Conservation (phyloP, 2,113 vertebrate species). For the Progne subis region DNA sequence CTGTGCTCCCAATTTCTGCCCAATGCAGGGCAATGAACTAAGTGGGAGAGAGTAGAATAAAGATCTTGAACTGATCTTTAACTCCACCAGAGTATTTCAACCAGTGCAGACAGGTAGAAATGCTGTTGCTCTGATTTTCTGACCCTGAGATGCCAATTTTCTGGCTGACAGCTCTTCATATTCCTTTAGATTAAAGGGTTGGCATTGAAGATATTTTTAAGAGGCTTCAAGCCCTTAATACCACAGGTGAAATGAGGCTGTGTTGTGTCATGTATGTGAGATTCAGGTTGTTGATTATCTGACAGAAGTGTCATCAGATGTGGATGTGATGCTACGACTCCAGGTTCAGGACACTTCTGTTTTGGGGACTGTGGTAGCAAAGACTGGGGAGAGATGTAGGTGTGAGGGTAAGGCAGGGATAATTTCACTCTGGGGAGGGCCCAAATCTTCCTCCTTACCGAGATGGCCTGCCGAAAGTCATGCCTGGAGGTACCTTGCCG, state of each 20-base stretch:
- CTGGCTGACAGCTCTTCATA: not conserved
- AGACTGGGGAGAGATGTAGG: not conserved
- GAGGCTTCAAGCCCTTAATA: not conserved
- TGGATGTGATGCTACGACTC: not conserved
- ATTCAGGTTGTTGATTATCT: not conserved
- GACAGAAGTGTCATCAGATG: not conserved
- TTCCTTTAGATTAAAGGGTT: not conserved
- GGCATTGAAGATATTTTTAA: not conserved
- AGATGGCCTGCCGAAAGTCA: conserved; percentile 72
- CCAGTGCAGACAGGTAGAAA: not conserved
- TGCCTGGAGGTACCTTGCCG: conserved; percentile 6
- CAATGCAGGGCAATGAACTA: not conserved
- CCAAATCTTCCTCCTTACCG: conserved; percentile 70
- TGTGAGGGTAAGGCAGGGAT: not conserved
- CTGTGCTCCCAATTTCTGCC: not conserved
- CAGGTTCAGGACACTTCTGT: not conserved
- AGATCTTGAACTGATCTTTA: not conserved
- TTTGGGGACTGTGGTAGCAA: not conserved
- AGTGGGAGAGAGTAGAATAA: not conserved
- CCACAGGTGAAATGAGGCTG: not conserved
- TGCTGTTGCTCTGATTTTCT: not conserved
- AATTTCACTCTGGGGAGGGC: not conserved
- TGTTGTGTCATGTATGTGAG: not conserved
- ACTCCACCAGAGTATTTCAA: not conserved
- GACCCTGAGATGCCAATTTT: not conserved